Conservation (phyloP, 1,140 invertebrate species). For the Augochlora pura region DNA sequence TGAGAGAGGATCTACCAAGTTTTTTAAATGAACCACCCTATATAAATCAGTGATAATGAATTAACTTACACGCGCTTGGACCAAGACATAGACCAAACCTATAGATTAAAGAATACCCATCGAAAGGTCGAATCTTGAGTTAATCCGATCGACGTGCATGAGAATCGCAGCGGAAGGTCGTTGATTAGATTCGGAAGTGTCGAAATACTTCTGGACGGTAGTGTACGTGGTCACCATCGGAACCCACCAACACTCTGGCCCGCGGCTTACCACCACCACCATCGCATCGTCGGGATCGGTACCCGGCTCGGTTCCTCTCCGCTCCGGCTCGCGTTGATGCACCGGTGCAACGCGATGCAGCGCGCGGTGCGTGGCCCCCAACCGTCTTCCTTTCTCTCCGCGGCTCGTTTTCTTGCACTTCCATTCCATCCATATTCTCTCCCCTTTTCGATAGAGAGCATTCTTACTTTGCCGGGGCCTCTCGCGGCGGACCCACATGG, state of each 20-base stretch:
- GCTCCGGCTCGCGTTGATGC: conserved; percentile 24
- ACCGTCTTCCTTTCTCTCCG: conserved; percentile 26
- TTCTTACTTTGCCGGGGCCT: conserved; percentile 36
- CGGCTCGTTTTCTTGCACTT: conserved; percentile 46
- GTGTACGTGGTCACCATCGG: background rate
- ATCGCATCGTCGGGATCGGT: conserved; percentile 3
- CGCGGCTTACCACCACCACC: conserved; percentile 21
- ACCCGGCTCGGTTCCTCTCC: conserved; percentile 19
- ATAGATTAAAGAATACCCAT: no score
- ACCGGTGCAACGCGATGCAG: conserved; percentile 4
- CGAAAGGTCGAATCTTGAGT: no score
- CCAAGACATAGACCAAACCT: no score
- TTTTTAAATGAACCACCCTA: no score
- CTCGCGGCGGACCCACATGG: conserved; percentile 7
- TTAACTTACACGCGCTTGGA: no score
- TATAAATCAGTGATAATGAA: no score
- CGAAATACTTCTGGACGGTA: no score
- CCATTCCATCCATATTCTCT: conserved; percentile 53
- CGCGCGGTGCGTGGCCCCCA: conserved; percentile 21
- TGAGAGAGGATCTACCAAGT: no score
- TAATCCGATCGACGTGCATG: no score
- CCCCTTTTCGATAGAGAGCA: conserved; percentile 50
- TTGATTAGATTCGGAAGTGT: no score
- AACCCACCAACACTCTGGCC: background rate
- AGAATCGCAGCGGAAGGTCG: no score